These are phyloP conservation scores for Ceratitis capitata DNA, from an alignment of 1,140 invertebrate genomes.

Conservation along the genomic window DNA sequence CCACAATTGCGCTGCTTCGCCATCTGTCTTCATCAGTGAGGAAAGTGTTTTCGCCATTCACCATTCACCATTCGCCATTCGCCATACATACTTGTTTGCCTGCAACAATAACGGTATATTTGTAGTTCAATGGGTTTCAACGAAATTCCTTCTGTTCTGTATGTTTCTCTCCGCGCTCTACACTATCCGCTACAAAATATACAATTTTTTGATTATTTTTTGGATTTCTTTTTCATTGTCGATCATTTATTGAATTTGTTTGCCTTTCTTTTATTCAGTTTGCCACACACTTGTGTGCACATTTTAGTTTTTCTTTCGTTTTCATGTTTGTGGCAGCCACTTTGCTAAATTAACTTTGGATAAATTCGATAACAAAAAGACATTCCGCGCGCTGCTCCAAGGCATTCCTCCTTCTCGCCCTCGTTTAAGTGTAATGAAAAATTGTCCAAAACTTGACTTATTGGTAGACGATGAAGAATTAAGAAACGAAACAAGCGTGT, in stretches of 20 bases:
- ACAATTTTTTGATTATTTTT: not conserved
- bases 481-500: too few species aligned
- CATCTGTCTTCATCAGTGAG: constrained; percentile 29
- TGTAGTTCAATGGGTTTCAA: constrained; percentile 3
- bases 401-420: not conserved
- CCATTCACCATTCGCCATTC: not conserved
- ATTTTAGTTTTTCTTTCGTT: not conserved
- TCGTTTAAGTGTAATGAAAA: not conserved
- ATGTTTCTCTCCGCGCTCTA: not conserved
- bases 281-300: not conserved
- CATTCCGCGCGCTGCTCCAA: not conserved
- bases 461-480: too few species aligned
- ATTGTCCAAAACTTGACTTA: too few species aligned
- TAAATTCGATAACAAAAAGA: constrained; percentile 1
- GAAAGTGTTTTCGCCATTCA: too few species aligned
- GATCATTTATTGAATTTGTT: constrained; percentile 23
- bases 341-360: constrained; percentile 30
- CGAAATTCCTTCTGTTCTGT: not conserved
- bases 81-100: not conserved
- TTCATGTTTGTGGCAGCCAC: not conserved
- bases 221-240: not conserved
- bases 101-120: constrained; percentile 7
- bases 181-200: not conserved
- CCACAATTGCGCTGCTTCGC: not conserved
- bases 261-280: not conserved